Evolutionary conservation across 92 coral and sea anemone species (phyloP).

Genomic region (Porites cylindrica): DNA sequence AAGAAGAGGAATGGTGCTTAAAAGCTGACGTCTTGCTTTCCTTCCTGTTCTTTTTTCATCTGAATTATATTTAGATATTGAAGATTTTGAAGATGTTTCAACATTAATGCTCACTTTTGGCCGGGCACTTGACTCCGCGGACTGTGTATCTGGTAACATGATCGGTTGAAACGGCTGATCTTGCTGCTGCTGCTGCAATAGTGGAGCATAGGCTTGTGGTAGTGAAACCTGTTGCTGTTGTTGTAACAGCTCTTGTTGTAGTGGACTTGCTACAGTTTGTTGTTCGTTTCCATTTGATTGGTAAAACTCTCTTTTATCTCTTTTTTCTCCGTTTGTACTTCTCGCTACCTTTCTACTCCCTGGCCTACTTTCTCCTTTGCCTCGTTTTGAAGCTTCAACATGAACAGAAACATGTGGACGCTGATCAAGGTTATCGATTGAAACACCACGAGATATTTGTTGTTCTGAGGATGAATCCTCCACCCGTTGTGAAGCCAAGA

Average conservation of each 20-base stretch:
- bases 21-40: constrained; percentile 79
- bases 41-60: background rate
- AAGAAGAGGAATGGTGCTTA: constrained; percentile 90
- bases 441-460: background rate
- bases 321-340: background rate
- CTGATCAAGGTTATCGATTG: background rate
- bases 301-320: constrained; percentile 19
- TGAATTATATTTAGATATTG: constrained; percentile 36
- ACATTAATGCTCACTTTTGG: constrained; percentile 75
- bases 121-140: background rate
- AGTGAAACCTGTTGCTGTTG: constrained; percentile 16
- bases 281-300: constrained; percentile 2
- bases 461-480: background rate
- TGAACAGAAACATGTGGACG: constrained; percentile 43
- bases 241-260: background rate
- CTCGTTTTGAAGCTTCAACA: constrained; percentile 40
- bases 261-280: background rate
- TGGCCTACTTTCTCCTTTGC: background rate
- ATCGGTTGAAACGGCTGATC: constrained; percentile 19
- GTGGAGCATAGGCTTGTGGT: constrained; percentile 23
- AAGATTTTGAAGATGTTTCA: constrained; percentile 68
- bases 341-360: background rate
- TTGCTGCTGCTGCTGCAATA: constrained; percentile 45
- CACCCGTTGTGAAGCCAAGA: background rate
- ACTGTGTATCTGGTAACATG: constrained; percentile 16